Percentiles rank a stretch among this genome's conserved stretches.
These are phyloP conservation scores for Grammomys dolichurus DNA, from an alignment of 2,113 vertebrate species.

Conservation along the genomic window DNA sequence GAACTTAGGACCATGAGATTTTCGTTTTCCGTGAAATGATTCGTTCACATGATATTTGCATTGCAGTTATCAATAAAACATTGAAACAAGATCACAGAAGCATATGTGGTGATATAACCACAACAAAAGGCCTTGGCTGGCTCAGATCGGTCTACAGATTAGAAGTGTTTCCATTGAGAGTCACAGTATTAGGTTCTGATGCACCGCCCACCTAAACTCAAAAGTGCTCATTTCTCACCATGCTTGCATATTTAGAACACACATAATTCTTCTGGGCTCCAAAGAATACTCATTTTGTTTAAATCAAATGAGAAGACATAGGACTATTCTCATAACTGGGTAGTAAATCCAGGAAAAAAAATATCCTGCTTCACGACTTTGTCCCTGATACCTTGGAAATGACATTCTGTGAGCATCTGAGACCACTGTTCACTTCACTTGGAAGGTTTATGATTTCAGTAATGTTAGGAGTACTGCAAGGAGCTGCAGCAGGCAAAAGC, in stretches of 20 bases:
- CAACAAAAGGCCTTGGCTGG: background rate
- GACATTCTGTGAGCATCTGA: background rate
- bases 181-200: background rate
- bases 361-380: background rate
- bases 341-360: background rate
- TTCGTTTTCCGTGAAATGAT: background rate
- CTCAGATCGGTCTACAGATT: background rate
- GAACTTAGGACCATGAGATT: background rate
- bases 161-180: background rate
- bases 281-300: constrained; percentile 19
- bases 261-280: background rate
- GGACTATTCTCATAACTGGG: background rate
- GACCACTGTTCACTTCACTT: constrained; percentile 3
- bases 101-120: background rate
- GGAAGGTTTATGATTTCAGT: background rate
- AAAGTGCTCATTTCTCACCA: background rate
- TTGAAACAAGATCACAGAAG: constrained; percentile 33
- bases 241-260: constrained; percentile 21
- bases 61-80: background rate
- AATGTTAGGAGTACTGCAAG: too few relatives aligned
- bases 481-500: background rate
- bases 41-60: background rate
- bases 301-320: constrained; percentile 13
- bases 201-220: background rate
- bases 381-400: background rate